Evolutionary conservation across 2,888 invertebrate species (phyloP).

Genomic region (Xanthorhoe spadicearia): DNA sequence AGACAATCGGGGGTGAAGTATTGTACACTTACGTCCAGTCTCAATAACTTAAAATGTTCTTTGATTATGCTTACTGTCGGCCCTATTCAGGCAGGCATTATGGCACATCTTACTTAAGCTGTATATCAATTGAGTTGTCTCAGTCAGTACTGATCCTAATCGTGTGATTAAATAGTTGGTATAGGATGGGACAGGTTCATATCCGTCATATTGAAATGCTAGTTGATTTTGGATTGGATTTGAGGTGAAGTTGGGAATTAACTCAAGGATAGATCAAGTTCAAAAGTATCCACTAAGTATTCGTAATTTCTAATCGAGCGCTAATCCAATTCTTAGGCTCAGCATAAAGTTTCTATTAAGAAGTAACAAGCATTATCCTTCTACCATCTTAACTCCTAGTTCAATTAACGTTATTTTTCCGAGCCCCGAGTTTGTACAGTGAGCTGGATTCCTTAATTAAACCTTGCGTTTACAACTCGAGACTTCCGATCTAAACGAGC

Average conservation of each 20-base stretch:
- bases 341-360: constrained; percentile 26
- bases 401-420: constrained; percentile 33
- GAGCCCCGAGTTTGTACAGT: constrained; percentile 17
- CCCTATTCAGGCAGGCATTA: no score
- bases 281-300: background rate
- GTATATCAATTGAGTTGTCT: no score
- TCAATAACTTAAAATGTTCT: no score
- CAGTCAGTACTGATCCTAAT: no score
- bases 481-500: constrained; percentile 43
- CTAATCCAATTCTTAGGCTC: constrained; percentile 62
- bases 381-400: constrained; percentile 12
- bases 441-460: constrained; percentile 36
- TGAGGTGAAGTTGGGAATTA: background rate
- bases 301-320: constrained; percentile 53
- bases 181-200: no score
- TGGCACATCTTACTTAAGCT: no score
- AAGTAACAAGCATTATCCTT: background rate
- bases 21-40: no score
- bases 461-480: constrained; percentile 41
- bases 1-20: no score
- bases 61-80: no score
- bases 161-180: no score
- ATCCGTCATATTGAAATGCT: no score
- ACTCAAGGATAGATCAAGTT: background rate
- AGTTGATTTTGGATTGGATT: background rate